phyloP scores from a whole-genome alignment of 2,888 invertebrate genomes.

The Onchidella celtica region DNA sequence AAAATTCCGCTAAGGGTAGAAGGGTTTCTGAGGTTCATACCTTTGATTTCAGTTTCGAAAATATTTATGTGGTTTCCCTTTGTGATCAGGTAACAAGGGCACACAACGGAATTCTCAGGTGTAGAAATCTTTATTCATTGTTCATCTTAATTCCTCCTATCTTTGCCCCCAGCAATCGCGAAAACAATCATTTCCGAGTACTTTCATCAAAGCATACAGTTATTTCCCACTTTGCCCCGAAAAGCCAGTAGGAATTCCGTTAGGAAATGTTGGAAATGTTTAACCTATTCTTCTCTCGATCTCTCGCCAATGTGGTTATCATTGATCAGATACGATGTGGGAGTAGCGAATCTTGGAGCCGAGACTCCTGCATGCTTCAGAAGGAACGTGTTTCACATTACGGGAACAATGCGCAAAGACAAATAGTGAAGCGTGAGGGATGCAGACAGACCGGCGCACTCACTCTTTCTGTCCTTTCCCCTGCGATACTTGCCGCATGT shows the following conservation, averaged over 20 bases:
- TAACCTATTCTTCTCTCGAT: conserved; percentile 31
- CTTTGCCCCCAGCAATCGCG: background rate
- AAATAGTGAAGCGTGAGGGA: conserved; percentile 42
- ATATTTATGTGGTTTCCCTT: too few species aligned
- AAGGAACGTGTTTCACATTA: conserved; percentile 44
- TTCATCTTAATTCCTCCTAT: conserved; percentile 4
- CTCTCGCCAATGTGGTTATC: conserved; percentile 32
- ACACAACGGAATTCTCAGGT: too few species aligned
- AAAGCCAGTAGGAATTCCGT: conserved; percentile 25
- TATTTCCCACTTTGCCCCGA: conserved; percentile 35
- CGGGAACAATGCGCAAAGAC: conserved; percentile 42
- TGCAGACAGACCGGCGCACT: conserved; percentile 42
- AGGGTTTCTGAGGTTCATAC: too few species aligned
- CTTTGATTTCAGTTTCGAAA: too few species aligned
- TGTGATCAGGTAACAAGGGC: too few species aligned
- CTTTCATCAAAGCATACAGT: conserved; percentile 43
- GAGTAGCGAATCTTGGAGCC: conserved; percentile 32
- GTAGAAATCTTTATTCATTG: background rate
- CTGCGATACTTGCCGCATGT: conserved; percentile 41
- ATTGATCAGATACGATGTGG: conserved; percentile 41
- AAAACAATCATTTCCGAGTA: conserved; percentile 39
- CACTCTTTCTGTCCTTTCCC: conserved; percentile 29
- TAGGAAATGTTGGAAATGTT: conserved; percentile 37
- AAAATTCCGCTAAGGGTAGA: too few species aligned
- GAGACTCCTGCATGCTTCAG: conserved; percentile 12